A percentile compares a stretch with the other conserved stretches of the same genome.
Conservation (phyloP, 2,113 vertebrate genomes). For the Psittacula cyanocephala region DNA sequence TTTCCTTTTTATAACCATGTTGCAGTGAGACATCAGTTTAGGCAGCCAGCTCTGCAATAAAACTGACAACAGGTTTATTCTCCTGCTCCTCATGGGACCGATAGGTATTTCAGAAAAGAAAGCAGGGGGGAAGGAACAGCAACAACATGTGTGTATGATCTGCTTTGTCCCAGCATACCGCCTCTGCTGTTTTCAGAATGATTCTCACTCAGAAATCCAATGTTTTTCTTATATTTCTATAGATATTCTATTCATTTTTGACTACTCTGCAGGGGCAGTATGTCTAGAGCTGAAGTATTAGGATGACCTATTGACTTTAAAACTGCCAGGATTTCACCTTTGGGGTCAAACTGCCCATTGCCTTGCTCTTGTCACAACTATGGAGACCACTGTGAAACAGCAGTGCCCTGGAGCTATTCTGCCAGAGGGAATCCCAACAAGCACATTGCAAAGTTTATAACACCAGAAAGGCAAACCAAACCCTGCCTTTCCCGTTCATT, state of each 20-base stretch:
- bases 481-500: background rate
- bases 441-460: background rate
- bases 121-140: conserved; percentile 51
- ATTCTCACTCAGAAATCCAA: background rate
- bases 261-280: background rate
- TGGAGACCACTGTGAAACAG: background rate
- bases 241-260: background rate
- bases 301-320: background rate
- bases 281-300: background rate
- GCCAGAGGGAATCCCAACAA: background rate
- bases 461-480: background rate
- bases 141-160: background rate
- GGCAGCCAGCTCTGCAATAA: conserved; percentile 64
- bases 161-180: background rate
- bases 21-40: conserved; percentile 66
- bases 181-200: background rate
- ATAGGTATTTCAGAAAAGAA: conserved; percentile 64
- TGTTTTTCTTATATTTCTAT: conserved; percentile 2
- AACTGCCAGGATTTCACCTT: background rate
- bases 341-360: background rate
- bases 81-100: conserved; percentile 52
- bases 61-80: conserved; percentile 67
- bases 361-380: background rate
- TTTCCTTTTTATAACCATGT: conserved; percentile 57
- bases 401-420: background rate